Base-by-base conservation (phyloP, 1,140 invertebrate genomes). In the Aphelinus atriplicis region DNA sequence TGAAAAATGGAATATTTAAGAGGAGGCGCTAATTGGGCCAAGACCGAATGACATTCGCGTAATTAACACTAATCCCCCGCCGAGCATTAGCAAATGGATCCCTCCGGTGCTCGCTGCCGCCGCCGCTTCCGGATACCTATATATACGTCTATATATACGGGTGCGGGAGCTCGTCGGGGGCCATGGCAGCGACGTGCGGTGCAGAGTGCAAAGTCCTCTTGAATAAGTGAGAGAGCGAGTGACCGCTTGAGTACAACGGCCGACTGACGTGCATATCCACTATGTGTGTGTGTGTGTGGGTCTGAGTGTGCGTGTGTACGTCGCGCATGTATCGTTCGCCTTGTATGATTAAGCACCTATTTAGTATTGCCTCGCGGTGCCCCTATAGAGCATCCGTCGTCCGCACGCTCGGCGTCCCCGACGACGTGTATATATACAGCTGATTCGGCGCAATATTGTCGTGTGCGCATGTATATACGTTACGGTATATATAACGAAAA, bases 21-120 rank as follows among this genome's bases (percentile, higher is more conserved):
- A 45, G 61, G 43, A 58, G 68, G 55, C 55, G 67, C 68, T 75
- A 75, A 75, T 75, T 75, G 68, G 9, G 42, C 56, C 61, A 65
- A 60, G 61, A 71, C 68, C 55, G 45, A 71, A 55, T 47, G 68
- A 65, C 67, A 71, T 60, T 66, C 55, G 67, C 26, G 73, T 71
- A 71, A 75, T 71, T 65, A 75, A 66, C 73, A 42, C 56, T 71
- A 71, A 71, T 71, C 68, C 68, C 73, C 47, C 5, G 68, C 9
- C 58, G 56, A 63, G 73, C 62, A 75, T 75, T 75, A 75, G 73
- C 68, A 71, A 75, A 75, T 75, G 73, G 73, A 75, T 75, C 67
- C 66, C 26, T 26, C 73, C 55, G 60, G 67, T 64, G 55, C 6
- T 43, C 4, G 51, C 3, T 46, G n/a, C 56, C 50, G 58, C 46